Percentiles rank a stretch among this genome's conserved stretches.
These are phyloP conservation scores for Lithobates pipiens DNA, from an alignment of 2,797 vertebrate species.

Conservation along the genomic window DNA sequence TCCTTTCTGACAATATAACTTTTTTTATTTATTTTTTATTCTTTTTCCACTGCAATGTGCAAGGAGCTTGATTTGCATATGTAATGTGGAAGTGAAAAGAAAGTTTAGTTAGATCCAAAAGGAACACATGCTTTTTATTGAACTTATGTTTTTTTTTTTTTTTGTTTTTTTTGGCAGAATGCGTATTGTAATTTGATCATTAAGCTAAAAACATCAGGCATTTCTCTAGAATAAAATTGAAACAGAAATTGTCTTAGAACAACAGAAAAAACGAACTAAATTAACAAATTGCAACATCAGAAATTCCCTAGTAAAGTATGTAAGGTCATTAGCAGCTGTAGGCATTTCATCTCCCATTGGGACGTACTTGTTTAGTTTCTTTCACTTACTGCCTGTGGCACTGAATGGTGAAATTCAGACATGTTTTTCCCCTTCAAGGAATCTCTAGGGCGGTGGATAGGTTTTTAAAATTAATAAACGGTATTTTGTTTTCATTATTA, in stretches of 20 bases:
- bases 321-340: conserved; percentile 87
- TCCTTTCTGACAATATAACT: not conserved
- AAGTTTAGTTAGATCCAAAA: conserved; percentile 4
- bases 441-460: conserved; percentile 69
- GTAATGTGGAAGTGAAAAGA: not conserved
- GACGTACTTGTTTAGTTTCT: conserved; percentile 91
- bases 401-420: conserved; percentile 83
- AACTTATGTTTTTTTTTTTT: conserved; percentile 7
- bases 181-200: conserved; percentile 41
- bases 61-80: not conserved
- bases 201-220: conserved; percentile 13
- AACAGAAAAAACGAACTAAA: conserved; percentile 65
- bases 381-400: conserved; percentile 85
- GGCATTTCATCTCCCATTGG: conserved; percentile 84
- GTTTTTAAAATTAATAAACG: conserved; percentile 78
- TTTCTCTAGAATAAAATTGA: conserved; percentile 31
- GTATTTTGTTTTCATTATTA: conserved; percentile 74
- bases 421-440: conserved; percentile 81
- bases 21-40: too few species aligned
- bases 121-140: not conserved
- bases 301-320: conserved; percentile 74
- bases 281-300: conserved; percentile 85
- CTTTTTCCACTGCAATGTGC: not conserved
- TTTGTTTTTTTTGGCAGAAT: not conserved
- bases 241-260: conserved; percentile 33